Conservation (phyloP, 2,113 vertebrate genomes). For the zebrafish (Danio rerio) region DNA sequence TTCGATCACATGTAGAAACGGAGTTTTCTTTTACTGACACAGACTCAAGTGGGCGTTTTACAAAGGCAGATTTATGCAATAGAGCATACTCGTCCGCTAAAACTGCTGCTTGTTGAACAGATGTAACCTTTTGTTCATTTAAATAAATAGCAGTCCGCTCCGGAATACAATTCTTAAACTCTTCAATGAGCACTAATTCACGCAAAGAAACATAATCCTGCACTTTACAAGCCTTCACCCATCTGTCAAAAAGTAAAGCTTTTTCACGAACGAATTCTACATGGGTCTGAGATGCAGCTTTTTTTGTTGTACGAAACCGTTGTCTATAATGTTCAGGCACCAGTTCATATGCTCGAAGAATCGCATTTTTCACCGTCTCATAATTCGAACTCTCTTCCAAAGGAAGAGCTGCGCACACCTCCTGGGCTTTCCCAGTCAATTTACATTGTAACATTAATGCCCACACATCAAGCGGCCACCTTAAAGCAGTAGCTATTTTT, state of each 20-base stretch:
- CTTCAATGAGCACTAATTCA: not conserved
- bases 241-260: not conserved
- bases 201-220: not conserved
- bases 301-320: not conserved
- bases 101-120: not conserved
- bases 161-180: not conserved
- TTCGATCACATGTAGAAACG: too few species aligned
- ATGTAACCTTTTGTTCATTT: not conserved
- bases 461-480: not conserved
- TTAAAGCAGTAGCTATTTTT: not conserved
- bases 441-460: not conserved
- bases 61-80: not conserved
- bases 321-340: not conserved
- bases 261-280: not conserved
- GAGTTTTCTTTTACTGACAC: not conserved
- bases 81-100: constrained; percentile 1
- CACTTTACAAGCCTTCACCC: not conserved
- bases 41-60: not conserved
- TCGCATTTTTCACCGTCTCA: not conserved
- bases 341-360: not conserved
- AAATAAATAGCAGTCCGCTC: not conserved
- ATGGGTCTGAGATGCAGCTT: not conserved
- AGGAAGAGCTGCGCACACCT: not conserved
- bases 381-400: not conserved
- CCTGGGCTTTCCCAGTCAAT: not conserved